Conservation (phyloP, 2,113 vertebrate species). For the Phaethon lepturus region DNA sequence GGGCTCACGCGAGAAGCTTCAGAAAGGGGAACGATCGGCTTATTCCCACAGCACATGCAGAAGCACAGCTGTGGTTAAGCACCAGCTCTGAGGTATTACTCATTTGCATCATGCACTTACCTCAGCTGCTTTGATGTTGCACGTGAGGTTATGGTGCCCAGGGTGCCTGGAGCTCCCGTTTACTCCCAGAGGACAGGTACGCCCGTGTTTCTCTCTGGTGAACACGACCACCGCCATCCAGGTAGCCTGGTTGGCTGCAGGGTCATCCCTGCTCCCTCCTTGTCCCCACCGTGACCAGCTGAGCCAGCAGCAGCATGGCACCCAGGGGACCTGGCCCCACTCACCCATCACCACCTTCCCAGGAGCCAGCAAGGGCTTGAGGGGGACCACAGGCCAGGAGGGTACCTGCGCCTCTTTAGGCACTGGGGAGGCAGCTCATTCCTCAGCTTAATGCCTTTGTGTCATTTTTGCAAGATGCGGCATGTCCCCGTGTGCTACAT, state of each 20-base stretch:
- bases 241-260: not conserved
- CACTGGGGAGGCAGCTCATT: not conserved
- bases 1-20: not conserved
- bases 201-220: no score
- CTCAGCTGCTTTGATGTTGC: not conserved
- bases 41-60: not conserved
- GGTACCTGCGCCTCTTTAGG: not conserved
- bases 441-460: fast-evolving
- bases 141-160: not conserved
- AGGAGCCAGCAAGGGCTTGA: not conserved
- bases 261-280: not conserved
- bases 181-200: not conserved
- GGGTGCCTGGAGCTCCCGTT: not conserved
- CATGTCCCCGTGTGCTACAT: not conserved
- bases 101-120: not conserved
- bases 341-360: fast-evolving
- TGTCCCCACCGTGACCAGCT: not conserved
- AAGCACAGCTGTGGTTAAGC: not conserved
- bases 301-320: not conserved
- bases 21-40: not conserved
- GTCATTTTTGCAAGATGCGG: not conserved
- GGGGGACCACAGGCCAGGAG: fast-evolving
- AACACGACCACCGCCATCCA: fast-evolving
- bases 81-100: slow-evolving; percentile 23
- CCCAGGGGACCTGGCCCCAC: fast-evolving